Base-by-base conservation (phyloP, 2,888 invertebrate genomes). In the Girardia tigrina region DNA sequence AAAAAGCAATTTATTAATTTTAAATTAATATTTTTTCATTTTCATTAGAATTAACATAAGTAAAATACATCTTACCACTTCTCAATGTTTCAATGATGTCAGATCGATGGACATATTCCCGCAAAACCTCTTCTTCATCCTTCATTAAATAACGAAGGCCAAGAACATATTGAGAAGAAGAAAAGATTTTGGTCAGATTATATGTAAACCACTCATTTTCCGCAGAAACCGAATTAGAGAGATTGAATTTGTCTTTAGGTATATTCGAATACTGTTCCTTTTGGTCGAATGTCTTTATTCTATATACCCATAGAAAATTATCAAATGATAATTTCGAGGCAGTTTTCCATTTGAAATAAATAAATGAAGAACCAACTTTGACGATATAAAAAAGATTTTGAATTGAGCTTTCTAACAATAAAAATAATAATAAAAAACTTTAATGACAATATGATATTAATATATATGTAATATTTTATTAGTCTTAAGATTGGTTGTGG, bases 191-290 rank as follows among this genome's bases (percentile, higher is more conserved):
- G 4, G 56, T 56, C n/a, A 12, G 23, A 56, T 56, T 56, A n/a
- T 56, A 56, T 20, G 23, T n/a, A 56, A 56, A 56, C 56, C 56
- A 56, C 23, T 23, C 56, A n/a, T 56, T 56, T 56, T 56, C 56
- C 4, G 56, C 56, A 12, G 56, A 8, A 4, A 2, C 56, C 23
- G 56, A 56, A n/a, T 56, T n/a, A 23, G 56, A 56, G 23, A 56
- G 4, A n/a, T 56, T 56, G 8, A 56, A 20, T 56, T 56, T 56
- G 56, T 20, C 23, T 56, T 56, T 56, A n/a, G 56, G 56, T 4
- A 56, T 6, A 20, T n/a, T 56, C n/a, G n/a, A 6, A 56, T n/a
- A 6, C 23, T 56, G 4, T 6, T 56, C n/a, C 8, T 12, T n/a
- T 8, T 16, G 6, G 2, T 56, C n/a, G n/a, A n/a, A n/a, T 20